Evolutionary conservation across 2,888 invertebrate species (phyloP), one percentile per base, ranked within the genome.

Genomic region (Thumatha senex): DNA sequence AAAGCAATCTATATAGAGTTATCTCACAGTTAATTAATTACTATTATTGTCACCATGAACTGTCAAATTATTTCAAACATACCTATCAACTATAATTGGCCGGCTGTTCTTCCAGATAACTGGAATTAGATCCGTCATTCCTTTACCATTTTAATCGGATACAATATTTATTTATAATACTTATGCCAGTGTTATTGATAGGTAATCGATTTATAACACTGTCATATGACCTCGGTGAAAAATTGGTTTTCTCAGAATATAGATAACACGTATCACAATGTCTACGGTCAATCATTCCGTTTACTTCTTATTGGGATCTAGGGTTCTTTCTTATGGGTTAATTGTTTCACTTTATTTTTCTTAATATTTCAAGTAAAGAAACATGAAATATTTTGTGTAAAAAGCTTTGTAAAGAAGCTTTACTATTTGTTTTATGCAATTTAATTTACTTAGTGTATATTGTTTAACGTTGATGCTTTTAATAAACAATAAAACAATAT

Each of bases 241-340:
- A 55, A 59, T 24, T 41, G 43, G 12, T 65, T 58, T 64, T 40
- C 29, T 51, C 44, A 67, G 63, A 60, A 67, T 56, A 60, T 45
- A 10, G 67, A 67, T 67, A 63, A 60, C 29, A 10, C 39, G 8
- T 53, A 60, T 67, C 63, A 48, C 33, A 7, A 49, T 7, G 51
- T 52, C 51, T 51, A 24, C 18, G 44, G 48, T 48, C 46, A 51
- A 52, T 56, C 13, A 29, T 42, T 46, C 33, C 31, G 38, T 50
- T 33, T 36, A 50, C 45, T 49, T 54, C 18, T 36, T 33, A 34
- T 31, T 40, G 46, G 47, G 48, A 48, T 49, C 56, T 40, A n/a
- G n/a, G n/a, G n/a, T n/a, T n/a, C n/a, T n/a, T n/a, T n/a, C n/a
- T n/a, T n/a, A 39, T 33, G 43, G 15, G 46, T 38, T 42, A 15